phyloP scores from a whole-genome alignment of 2,113 vertebrate genomes.

The Rhinolophus ferrumequinum region DNA sequence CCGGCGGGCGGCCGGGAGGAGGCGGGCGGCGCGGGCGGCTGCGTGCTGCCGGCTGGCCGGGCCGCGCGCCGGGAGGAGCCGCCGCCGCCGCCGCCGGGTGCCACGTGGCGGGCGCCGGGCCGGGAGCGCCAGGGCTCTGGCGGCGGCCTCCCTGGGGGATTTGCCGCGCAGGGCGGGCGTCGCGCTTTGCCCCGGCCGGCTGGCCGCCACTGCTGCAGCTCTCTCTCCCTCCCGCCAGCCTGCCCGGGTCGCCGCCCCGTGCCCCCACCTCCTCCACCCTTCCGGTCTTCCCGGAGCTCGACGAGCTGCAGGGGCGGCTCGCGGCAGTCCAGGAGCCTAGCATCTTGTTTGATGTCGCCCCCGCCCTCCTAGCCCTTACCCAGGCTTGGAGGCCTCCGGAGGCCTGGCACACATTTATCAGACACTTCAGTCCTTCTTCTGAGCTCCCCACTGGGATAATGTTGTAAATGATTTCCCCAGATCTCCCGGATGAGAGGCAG shows the following conservation, averaged over 20 bases:
- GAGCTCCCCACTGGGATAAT: conserved; percentile 63
- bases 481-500: conserved; percentile 14
- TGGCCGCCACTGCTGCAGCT: background rate
- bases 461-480: conserved; percentile 64
- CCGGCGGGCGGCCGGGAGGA: conserved; percentile 90
- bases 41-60: conserved; percentile 72
- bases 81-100: conserved; percentile 78
- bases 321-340: background rate
- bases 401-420: conserved; percentile 93
- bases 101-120: conserved; percentile 81
- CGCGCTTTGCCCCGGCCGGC: background rate
- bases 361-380: background rate
- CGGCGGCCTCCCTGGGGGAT: conserved; percentile 78
- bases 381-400: background rate
- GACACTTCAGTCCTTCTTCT: conserved; percentile 85
- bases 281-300: background rate
- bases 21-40: conserved; percentile 84
- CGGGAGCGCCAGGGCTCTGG: conserved; percentile 78
- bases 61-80: conserved; percentile 78
- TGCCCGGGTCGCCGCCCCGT: background rate
- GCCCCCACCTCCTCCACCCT: background rate
- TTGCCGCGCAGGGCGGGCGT: conserved; percentile 66
- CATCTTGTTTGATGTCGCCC: background rate
- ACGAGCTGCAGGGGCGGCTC: background rate
- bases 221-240: background rate